Conservation (phyloP, 2,113 vertebrate genomes). For the Rutilus rutilus region DNA sequence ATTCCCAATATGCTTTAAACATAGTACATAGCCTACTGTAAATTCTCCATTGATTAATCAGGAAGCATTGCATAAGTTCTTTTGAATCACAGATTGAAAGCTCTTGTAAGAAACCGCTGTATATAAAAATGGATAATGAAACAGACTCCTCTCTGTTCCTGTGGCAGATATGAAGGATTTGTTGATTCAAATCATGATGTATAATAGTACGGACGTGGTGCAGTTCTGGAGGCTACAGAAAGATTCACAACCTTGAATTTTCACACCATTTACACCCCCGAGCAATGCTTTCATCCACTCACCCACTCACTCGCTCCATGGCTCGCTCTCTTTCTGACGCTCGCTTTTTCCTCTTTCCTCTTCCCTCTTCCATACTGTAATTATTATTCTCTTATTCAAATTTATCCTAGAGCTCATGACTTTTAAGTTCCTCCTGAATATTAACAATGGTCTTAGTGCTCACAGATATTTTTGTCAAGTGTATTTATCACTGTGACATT, state of each 20-base stretch:
- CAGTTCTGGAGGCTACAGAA: constrained; percentile 31
- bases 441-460: neutral
- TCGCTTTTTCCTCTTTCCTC: neutral
- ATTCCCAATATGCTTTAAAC: no score
- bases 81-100: neutral
- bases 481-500: neutral
- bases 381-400: neutral
- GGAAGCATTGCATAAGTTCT: neutral
- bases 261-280: constrained; percentile 43
- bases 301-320: constrained; percentile 31
- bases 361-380: neutral
- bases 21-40: neutral
- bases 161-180: constrained; percentile 27
- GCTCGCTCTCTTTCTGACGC: constrained; percentile 12
- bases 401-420: neutral
- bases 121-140: constrained; percentile 15
- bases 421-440: neutral
- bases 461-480: neutral
- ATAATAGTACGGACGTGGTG: constrained; percentile 14
- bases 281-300: constrained; percentile 41
- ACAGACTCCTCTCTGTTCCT: neutral
- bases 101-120: neutral
- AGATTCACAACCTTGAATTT: constrained; percentile 48
- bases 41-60: neutral
- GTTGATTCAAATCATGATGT: constrained; percentile 24